Evolutionary conservation across 1,140 invertebrate species (phyloP), one percentile per base, ranked within the genome.

Genomic region (Yoshiicerus persimilis): DNA sequence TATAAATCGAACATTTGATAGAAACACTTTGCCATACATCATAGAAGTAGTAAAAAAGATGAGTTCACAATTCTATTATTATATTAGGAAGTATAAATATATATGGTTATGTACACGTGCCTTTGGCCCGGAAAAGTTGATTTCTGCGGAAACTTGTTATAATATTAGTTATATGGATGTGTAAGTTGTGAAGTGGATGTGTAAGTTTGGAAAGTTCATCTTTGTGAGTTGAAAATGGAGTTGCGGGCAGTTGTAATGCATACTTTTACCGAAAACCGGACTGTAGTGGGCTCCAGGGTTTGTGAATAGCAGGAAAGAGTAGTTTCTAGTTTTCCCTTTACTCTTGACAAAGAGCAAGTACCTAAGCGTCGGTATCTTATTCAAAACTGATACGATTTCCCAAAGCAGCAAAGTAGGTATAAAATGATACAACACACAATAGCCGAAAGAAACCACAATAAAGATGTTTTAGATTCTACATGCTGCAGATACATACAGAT

Each of bases 341-440:
- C 75, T 80, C 75, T 80, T 80, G 75, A 80, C 75, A 80, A 80
- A 80, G 75, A 80, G 75, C n/a, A 80, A 80, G 75, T 80, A 80
- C 32, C 75, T 38, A 80, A 36, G 32, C 34, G 75, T 25, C 34
- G 20, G 16, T 80, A 80, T 80, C 75, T 80, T 80, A 80, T 80
- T 80, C 75, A 80, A 85, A 56, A 85, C 39, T 85, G 20, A 85
- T 85, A 41, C 3, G 23, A 85, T 85, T 85, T 85, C 84, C 84
- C 84, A 47, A 47, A 41, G 84, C 25, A 56, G 56, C 84, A 66
- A 86, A 38, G 84, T 27, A 86, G 13, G 70, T 34, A 80, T 80
- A 80, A 80, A 80, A 80, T 38, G 30, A 80, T 80, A 36, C 75
- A 80, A 80, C 8, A 20, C 30, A 80, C 30, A 80, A 38, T n/a